A percentile compares a stretch with the other conserved stretches of the same genome.
Evolutionary conservation across 2,113 vertebrate genomes (phyloP).

Genomic region (Engystomops pustulosus): DNA sequence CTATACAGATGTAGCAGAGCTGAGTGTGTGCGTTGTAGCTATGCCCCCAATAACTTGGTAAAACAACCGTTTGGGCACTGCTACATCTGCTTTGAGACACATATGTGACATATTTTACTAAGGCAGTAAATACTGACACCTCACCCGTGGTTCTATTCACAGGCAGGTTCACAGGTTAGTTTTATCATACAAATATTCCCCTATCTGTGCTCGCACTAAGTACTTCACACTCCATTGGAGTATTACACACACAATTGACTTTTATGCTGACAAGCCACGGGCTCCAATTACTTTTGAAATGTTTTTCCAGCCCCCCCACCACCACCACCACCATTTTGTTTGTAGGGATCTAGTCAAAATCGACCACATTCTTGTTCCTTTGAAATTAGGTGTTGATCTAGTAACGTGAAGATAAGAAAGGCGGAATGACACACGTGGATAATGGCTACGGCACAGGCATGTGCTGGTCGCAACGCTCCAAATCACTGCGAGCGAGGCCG

Average conservation of each 20-base stretch:
- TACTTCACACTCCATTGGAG: slow-evolving; percentile 49
- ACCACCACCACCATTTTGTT: too few species aligned
- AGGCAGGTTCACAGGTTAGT: not conserved
- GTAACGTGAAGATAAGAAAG: slow-evolving; percentile 24
- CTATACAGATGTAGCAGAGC: too few species aligned
- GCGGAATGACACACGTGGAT: slow-evolving; percentile 15
- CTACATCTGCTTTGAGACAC: not conserved
- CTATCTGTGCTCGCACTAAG: slow-evolving; percentile 21
- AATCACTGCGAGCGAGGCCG: not conserved
- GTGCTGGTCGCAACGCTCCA: slow-evolving; percentile 2
- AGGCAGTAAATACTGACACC: not conserved
- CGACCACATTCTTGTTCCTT: slow-evolving; percentile 12
- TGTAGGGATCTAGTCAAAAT: not conserved
- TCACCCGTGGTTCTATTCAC: not conserved
- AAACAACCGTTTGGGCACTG: not conserved
- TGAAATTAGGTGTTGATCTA: slow-evolving; percentile 36
- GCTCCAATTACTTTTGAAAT: slow-evolving; percentile 51
- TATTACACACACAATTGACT: slow-evolving; percentile 53
- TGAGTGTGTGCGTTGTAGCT: not conserved
- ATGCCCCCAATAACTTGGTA: too few species aligned
- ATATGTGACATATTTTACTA: not conserved
- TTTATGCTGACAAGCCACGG: slow-evolving; percentile 45
- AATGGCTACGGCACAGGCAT: not conserved
- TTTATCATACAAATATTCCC: slow-evolving; percentile 10
- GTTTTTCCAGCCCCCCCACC: not conserved